These are phyloP conservation scores for Garra rufa DNA, from an alignment of 2,113 vertebrate genomes.

Conservation along the genomic window DNA sequence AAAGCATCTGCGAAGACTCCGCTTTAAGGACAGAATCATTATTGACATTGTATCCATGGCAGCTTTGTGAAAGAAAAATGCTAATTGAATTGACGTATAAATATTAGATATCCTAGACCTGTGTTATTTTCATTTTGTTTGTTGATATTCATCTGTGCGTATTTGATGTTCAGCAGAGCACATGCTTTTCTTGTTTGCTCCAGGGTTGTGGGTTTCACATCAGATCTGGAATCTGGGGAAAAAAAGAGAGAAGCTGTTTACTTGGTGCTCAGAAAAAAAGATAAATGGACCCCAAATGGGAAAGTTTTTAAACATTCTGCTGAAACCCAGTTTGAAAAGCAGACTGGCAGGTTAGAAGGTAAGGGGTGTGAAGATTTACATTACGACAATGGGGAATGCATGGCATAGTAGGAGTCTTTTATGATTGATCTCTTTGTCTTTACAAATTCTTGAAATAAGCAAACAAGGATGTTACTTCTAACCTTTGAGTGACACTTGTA, in stretches of 20 bases:
- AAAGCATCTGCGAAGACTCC: neutral
- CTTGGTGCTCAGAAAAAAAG: neutral
- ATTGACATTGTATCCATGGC: neutral
- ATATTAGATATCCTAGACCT: slow-evolving; percentile 60
- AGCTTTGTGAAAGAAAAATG: neutral
- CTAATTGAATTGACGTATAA: neutral
- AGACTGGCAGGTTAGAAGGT: neutral
- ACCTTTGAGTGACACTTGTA: neutral
- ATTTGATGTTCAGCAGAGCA: slow-evolving; percentile 46
- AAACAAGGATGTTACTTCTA: neutral
- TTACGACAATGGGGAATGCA: neutral
- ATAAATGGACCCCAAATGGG: neutral
- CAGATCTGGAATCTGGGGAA: slow-evolving; percentile 55
- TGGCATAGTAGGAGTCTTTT: neutral
- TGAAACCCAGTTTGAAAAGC: neutral
- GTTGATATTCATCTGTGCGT: slow-evolving; percentile 48
- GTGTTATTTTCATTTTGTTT: slow-evolving; percentile 48
- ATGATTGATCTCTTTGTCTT: neutral
- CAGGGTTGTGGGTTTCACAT: slow-evolving; percentile 49
- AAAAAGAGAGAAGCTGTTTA: neutral
- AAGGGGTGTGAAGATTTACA: neutral
- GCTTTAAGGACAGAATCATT: neutral
- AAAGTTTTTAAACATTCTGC: neutral
- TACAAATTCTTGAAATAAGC: neutral
- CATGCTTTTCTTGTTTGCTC: slow-evolving; percentile 54